Conservation (phyloP, 92 coral and sea anemone species). For the Plumapathes pennacea region DNA sequence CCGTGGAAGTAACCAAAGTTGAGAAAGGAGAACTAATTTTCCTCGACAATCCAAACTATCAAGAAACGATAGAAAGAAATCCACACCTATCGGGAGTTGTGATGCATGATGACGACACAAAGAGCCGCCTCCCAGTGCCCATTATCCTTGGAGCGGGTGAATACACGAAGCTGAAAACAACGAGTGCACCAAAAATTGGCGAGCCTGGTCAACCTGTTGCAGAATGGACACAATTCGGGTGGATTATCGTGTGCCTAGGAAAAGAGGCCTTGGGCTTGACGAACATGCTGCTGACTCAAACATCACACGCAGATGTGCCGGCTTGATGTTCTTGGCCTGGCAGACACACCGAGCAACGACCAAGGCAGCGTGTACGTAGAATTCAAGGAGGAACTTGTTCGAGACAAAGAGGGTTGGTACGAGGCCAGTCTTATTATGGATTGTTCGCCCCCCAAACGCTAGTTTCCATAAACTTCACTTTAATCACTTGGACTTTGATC, state of each 20-base stretch:
- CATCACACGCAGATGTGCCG: constrained; percentile 20
- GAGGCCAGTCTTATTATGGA: no score
- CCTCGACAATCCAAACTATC: constrained; percentile 13
- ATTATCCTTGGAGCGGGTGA: neutral
- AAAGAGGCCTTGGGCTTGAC: neutral
- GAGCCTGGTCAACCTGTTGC: neutral
- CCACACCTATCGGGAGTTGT: constrained; percentile 1
- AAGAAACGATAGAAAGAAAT: neutral
- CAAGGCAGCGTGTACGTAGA: constrained; percentile 27
- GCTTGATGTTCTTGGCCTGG: constrained; percentile 19
- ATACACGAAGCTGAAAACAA: neutral
- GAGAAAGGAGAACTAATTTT: constrained; percentile 6
- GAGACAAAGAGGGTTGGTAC: constrained; percentile 19
- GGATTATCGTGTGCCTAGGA: neutral
- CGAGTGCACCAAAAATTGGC: neutral
- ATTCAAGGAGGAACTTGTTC: constrained; percentile 26
- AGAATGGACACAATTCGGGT: neutral
- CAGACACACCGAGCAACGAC: constrained; percentile 29
- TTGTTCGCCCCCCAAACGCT: no score
- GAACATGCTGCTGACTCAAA: constrained; percentile 2
- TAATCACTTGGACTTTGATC: no score
- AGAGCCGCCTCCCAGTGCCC: neutral
- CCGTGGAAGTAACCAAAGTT: constrained; percentile 20
- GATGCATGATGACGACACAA: neutral
- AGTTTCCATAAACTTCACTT: no score